Evolutionary conservation across 1,140 invertebrate species (phyloP), one percentile per base, ranked within the genome.

Genomic region (Alviniconcha marisindica): DNA sequence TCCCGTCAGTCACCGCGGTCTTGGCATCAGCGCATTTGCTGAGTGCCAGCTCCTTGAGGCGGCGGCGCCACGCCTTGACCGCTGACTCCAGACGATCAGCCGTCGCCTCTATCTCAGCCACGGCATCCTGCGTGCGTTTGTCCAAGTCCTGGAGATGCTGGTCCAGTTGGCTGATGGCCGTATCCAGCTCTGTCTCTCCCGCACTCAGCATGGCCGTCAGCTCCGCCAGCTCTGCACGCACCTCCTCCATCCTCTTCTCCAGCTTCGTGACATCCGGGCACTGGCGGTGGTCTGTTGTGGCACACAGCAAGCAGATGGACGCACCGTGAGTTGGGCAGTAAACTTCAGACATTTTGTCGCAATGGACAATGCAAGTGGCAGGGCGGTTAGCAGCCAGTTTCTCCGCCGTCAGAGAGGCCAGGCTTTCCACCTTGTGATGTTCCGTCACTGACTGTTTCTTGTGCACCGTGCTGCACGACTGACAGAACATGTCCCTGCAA

Each of bases 291-390:
- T 74, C 36, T 7, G 71, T 40, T 21, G 71, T 21, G 24, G 71
- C 71, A 28, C 71, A 74, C 36, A 74, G 71, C 15, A 74, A 28
- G 40, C 71, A 74, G 7, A 74, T 42, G 71, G 21, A 44, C 14
- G 71, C 71, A 21, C 40, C 71, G 36, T 74, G 71, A 42, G 71
- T 74, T 24, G 71, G 71, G 38, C 71, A 74, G 71, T 40, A 74
- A 3, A 74, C 36, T 28, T n/a, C 42, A 38, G 71, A 21, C 14
- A 10, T 40, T 38, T 74, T 38, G 7, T 74, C 71, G 2, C 21
- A 21, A 28, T 74, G 71, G 40, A 15, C 7, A 3, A 38, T 14
- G 24, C 71, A 74, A 18, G 51, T 33, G 0, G 77, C 48, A 2
- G 77, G 48, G 14, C 48, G 54, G 14, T 18, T 63, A 10, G 77